Evolutionary conservation across 1,140 invertebrate species (phyloP).

Genomic region (Heterodera carotae): DNA sequence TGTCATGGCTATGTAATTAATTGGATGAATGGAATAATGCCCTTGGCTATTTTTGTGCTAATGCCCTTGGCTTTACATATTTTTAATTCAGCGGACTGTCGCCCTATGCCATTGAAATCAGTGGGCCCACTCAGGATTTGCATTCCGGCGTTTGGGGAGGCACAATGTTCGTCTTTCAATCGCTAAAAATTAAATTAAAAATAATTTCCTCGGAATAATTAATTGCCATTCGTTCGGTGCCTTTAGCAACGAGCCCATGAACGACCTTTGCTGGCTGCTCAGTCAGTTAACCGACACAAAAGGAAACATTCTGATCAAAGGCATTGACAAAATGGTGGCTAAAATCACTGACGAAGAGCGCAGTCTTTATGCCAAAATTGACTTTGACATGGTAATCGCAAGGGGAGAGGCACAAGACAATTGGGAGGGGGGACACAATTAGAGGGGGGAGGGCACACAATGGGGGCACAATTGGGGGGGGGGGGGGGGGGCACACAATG

Average conservation of each 20-base stretch:
- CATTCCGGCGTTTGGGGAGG: slow-evolving; percentile 94
- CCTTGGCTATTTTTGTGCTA: neutral
- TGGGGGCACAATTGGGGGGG: no score
- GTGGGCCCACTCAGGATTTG: slow-evolving; percentile 85
- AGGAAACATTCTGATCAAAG: slow-evolving; percentile 80
- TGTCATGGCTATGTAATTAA: no score
- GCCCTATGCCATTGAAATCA: slow-evolving; percentile 86
- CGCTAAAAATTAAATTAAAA: no score
- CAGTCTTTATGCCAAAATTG: slow-evolving; percentile 80
- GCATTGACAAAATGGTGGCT: slow-evolving; percentile 78
- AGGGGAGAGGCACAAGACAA: no score
- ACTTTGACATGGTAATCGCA: slow-evolving; percentile 79
- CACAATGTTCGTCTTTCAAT: slow-evolving; percentile 68
- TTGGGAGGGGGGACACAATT: no score
- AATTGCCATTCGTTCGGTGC: neutral
- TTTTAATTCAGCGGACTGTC: slow-evolving; percentile 77
- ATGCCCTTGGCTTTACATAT: neutral
- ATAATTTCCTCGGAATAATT: slow-evolving; percentile 3
- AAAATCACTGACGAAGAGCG: slow-evolving; percentile 76
- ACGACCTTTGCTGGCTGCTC: slow-evolving; percentile 82
- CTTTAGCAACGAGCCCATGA: slow-evolving; percentile 78
- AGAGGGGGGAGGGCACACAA: no score
- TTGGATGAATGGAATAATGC: no score
- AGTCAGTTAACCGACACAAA: slow-evolving; percentile 80
- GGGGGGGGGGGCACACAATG: no score